phyloP scores from a whole-genome alignment of 2,797 vertebrate species.

The Poeciliopsis turneri region DNA sequence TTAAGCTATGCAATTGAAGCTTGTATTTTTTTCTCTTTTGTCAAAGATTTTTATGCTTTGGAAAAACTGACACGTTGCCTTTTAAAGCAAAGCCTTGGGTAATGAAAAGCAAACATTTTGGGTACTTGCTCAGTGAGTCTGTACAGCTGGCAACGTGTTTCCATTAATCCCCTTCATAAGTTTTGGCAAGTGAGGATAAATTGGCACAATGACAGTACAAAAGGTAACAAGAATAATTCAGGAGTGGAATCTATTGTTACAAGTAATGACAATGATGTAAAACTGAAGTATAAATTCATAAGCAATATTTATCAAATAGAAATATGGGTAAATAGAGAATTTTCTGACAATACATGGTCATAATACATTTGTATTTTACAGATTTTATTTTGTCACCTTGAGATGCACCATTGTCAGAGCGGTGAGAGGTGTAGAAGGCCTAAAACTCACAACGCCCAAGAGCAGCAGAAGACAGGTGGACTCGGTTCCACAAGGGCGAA shows the following conservation, averaged over 20 bases:
- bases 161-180: conserved; percentile 67
- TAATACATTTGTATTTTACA: background rate
- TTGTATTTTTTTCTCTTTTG: background rate
- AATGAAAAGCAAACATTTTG: conserved; percentile 53
- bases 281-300: background rate
- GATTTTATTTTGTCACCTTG: background rate
- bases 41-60: conserved; percentile 6
- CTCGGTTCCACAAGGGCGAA: background rate
- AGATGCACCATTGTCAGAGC: background rate
- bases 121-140: conserved; percentile 49
- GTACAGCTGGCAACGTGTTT: conserved; percentile 52
- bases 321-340: background rate
- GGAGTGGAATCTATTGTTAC: conserved; percentile 17
- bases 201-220: conserved; percentile 51
- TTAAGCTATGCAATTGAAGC: conserved; percentile 18
- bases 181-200: conserved; percentile 69
- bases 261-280: background rate
- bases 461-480: background rate
- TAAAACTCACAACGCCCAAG: background rate
- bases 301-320: background rate
- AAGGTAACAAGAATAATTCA: conserved; percentile 52
- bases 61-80: conserved; percentile 32
- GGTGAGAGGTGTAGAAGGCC: background rate
- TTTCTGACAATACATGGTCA: background rate
- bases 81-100: conserved; percentile 50